phyloP scores from a whole-genome alignment of 2,888 invertebrate species.

The Parochlus steinenii region DNA sequence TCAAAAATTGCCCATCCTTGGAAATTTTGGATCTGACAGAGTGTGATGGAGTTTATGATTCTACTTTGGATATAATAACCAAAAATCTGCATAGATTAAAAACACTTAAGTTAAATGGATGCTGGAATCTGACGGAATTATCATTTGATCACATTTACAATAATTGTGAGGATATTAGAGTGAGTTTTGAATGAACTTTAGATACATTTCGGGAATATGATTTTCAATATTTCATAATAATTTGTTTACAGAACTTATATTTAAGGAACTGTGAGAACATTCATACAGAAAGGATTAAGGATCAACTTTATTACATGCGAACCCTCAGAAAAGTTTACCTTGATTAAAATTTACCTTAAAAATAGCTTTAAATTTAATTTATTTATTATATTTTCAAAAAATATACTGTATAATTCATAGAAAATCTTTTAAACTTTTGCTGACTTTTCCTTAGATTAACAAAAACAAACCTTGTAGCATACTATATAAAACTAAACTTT shows the following conservation, averaged over 20 bases:
- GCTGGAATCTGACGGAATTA: conserved; percentile 1
- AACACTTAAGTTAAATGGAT: conserved; percentile 7
- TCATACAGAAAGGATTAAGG: not conserved
- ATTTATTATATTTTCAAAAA: too few species aligned
- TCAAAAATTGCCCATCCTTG: conserved; percentile 9
- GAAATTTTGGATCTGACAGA: conserved; percentile 7
- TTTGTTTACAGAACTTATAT: conserved; percentile 4
- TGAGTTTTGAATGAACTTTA: too few species aligned
- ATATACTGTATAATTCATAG: too few species aligned
- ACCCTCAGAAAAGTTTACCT: conserved; percentile 10
- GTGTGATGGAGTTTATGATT: conserved; percentile 6
- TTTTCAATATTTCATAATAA: too few species aligned
- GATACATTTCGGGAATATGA: too few species aligned
- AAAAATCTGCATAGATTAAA: conserved; percentile 6
- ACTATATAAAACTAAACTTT: too few species aligned
- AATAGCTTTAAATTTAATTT: too few species aligned
- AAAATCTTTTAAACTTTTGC: too few species aligned
- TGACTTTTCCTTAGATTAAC: too few species aligned
- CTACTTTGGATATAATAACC: conserved; percentile 4
- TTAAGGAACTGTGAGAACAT: conserved; percentile 8
- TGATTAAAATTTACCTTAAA: too few species aligned
- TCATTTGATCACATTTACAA: conserved; percentile 11
- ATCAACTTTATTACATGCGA: conserved; percentile 7
- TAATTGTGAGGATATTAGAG: conserved; percentile 7
- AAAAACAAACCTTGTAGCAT: too few species aligned